A percentile compares a stretch with the other conserved stretches of the same genome.
phyloP scores from a whole-genome alignment of 2,888 invertebrate genomes.

The Lordiphosa fenestrarum region DNA sequence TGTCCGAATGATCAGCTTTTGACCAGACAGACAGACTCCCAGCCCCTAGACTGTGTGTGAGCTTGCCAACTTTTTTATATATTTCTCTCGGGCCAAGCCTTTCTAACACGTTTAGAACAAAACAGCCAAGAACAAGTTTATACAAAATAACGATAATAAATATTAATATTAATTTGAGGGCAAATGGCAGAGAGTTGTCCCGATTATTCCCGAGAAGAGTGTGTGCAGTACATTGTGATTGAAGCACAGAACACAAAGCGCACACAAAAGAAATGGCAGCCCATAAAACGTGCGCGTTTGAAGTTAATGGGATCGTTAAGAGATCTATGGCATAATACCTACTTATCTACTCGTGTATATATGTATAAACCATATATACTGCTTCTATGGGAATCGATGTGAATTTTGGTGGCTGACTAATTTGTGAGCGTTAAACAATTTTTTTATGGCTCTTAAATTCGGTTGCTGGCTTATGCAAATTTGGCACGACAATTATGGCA shows the following conservation, averaged over 20 bases:
- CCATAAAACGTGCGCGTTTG: slow-evolving; percentile 62
- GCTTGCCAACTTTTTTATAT: slow-evolving; percentile 38
- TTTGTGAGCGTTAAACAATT: slow-evolving; percentile 56
- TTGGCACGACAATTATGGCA: slow-evolving; percentile 31
- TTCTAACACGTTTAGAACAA: slow-evolving; percentile 74
- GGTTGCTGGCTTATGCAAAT: slow-evolving; percentile 62
- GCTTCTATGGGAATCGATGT: slow-evolving; percentile 26
- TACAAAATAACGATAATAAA: slow-evolving; percentile 72
- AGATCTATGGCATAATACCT: slow-evolving; percentile 20
- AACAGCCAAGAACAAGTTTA: slow-evolving; percentile 71
- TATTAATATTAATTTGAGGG: slow-evolving; percentile 75
- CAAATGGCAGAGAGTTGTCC: slow-evolving; percentile 38
- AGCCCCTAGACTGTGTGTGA: slow-evolving; percentile 19
- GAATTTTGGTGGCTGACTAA: slow-evolving; percentile 16
- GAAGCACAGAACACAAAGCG: no score
- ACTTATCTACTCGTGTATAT: no score
- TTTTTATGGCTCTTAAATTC: slow-evolving; percentile 57
- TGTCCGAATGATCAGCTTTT: slow-evolving; percentile 65
- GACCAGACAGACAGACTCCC: slow-evolving; percentile 63
- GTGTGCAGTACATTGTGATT: no score
- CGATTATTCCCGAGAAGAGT: slow-evolving; percentile 8
- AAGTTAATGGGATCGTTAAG: slow-evolving; percentile 54
- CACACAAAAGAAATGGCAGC: slow-evolving; percentile 27
- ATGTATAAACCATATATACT: slow-evolving; percentile 5
- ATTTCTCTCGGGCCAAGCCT: slow-evolving; percentile 63